phyloP scores from a whole-genome alignment of 2,797 vertebrate genomes.

The Otolemur crassicaudatus region DNA sequence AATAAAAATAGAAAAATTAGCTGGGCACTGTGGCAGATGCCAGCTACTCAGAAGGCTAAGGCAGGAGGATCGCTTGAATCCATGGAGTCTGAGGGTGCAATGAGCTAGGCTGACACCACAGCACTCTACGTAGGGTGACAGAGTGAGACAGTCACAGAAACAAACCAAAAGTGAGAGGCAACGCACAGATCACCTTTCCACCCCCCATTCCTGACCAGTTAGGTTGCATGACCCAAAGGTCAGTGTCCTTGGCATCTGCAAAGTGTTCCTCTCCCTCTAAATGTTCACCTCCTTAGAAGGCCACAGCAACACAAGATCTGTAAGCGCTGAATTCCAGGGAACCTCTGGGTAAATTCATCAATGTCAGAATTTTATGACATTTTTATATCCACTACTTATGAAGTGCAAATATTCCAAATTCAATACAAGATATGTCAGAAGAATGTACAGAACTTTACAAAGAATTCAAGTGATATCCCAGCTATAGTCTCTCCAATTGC shows the following conservation, averaged over 20 bases:
- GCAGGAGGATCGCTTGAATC: too few relatives aligned
- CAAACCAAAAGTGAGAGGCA: not conserved
- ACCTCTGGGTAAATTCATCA: not conserved
- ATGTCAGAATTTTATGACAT: not conserved
- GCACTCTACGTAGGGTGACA: too few relatives aligned
- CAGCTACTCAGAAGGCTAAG: too few relatives aligned
- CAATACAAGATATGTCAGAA: not conserved
- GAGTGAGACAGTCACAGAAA: too few relatives aligned
- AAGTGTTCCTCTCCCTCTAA: not conserved
- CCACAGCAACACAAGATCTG: not conserved
- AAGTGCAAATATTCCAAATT: constrained; percentile 40
- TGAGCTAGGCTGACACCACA: too few relatives aligned
- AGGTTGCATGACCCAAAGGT: not conserved
- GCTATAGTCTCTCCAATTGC: not conserved
- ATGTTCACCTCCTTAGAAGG: not conserved
- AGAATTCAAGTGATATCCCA: not conserved
- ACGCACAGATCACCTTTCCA: not conserved
- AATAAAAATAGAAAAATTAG: too few relatives aligned
- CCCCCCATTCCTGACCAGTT: not conserved
- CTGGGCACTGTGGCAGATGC: too few relatives aligned
- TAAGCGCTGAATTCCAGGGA: not conserved
- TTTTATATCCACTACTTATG: constrained; percentile 10
- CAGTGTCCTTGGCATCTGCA: not conserved
- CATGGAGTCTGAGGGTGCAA: too few relatives aligned
- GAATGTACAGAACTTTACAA: not conserved